Evolutionary conservation across 64 coral and sea anemone genomes (phyloP).

Genomic region (Astreopora myriophthalma): DNA sequence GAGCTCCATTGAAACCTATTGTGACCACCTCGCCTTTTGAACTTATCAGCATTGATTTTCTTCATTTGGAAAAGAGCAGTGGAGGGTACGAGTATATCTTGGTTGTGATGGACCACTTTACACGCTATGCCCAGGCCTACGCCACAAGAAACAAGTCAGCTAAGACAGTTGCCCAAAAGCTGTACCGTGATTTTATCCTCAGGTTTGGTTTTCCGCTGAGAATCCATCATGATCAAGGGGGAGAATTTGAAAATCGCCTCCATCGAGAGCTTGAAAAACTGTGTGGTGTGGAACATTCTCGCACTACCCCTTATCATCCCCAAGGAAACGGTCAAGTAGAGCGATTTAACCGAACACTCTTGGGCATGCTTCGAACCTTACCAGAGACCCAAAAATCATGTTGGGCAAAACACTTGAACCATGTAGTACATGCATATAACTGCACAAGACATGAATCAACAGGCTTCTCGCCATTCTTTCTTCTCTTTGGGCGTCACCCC

Average conservation of each 20-base stretch:
- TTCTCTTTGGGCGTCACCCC: constrained; percentile 48
- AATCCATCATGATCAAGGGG: not conserved
- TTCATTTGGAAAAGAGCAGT: not conserved
- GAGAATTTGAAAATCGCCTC: not conserved
- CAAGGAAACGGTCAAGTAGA: too few species aligned
- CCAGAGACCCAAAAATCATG: not conserved
- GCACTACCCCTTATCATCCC: not conserved
- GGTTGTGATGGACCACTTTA: not conserved
- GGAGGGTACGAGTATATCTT: not conserved
- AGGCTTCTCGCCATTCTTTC: constrained; percentile 39
- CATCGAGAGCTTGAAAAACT: not conserved
- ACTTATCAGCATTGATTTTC: not conserved
- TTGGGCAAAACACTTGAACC: constrained; percentile 7
- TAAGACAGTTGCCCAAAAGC: too few species aligned
- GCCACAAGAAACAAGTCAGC: not conserved
- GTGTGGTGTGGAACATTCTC: not conserved
- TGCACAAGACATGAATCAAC: constrained; percentile 52
- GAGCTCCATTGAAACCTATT: not conserved
- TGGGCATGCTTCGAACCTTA: too few species aligned
- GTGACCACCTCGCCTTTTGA: not conserved
- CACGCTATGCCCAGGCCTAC: not conserved
- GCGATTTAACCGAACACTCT: too few species aligned
- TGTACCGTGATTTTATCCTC: not conserved
- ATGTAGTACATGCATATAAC: constrained; percentile 65
- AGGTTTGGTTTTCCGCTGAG: not conserved